phyloP scores from a whole-genome alignment of 2,888 invertebrate species.

The Dolichopus griseipennis region DNA sequence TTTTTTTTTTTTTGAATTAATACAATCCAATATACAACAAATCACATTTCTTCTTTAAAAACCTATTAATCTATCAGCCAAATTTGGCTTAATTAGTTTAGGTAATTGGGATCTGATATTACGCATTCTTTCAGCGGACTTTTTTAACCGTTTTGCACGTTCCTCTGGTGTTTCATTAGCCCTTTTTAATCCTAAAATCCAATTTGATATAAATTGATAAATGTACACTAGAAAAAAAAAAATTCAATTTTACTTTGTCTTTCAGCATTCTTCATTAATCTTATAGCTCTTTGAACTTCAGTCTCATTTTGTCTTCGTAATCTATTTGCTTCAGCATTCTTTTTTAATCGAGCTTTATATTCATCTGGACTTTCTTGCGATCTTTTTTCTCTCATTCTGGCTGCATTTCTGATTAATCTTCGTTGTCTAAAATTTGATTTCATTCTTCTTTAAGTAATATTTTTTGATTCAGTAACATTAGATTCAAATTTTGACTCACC shows the following conservation, averaged over 20 bases:
- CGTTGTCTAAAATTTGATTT: slow-evolving; percentile 28
- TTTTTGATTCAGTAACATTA: background rate
- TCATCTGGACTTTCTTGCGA: slow-evolving; percentile 40
- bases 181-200: slow-evolving; percentile 28
- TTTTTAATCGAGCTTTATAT: slow-evolving; percentile 39
- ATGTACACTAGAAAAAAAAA: background rate
- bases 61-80: slow-evolving; percentile 41
- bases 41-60: slow-evolving; percentile 28
- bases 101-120: slow-evolving; percentile 38
- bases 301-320: slow-evolving; percentile 42
- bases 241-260: slow-evolving; percentile 31
- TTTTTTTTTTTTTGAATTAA: background rate
- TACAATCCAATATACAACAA: background rate
- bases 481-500: background rate
- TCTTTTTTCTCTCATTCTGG: slow-evolving; percentile 42
- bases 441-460: background rate
- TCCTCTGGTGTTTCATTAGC: slow-evolving; percentile 42
- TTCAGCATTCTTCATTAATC: slow-evolving; percentile 44
- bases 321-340: slow-evolving; percentile 43
- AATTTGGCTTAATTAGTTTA: slow-evolving; percentile 41
- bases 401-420: slow-evolving; percentile 41
- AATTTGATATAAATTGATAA: background rate
- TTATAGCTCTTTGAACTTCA: slow-evolving; percentile 42
- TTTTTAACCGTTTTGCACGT: slow-evolving; percentile 38
- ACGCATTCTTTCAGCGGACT: slow-evolving; percentile 42